Base-by-base conservation (phyloP, 2,113 vertebrate genomes). In the Centropus bengalensis region DNA sequence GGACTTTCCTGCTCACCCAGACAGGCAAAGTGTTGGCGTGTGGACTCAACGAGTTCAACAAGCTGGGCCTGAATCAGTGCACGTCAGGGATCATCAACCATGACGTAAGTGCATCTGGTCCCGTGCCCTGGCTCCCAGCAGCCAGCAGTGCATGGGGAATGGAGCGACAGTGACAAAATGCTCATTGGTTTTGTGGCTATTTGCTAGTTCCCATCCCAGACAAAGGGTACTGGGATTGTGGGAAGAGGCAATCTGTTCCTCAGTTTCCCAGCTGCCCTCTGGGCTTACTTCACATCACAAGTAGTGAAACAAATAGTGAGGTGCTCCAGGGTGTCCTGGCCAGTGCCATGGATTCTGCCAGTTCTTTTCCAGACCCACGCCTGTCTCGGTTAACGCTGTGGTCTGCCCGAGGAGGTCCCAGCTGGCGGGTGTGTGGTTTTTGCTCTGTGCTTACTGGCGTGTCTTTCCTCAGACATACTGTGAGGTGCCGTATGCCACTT, bases 41-140 rank as follows among this genome's bases (percentile, higher is more conserved):
- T 96, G 99, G 99, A 90, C 99, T 99, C 97, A 99, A 99, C 23
- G 99, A 99, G 68, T 98, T 98, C 96, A 99, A 99, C 97, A 99
- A 99, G 89, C 97, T 99, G 86, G 99, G 99, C 77, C 98, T 99
- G 84, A 99, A 99, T 97, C 99, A 99, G 95, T 99, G 98, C 83
- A 98, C 99, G 85, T 98, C 98, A n/a, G 99, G 99, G 70, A 98
- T 99, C 86, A 99, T 99, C 97, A 99, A 99, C 97, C 98, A 99
- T 79, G 98, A 98, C 5, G 98, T 98, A 84, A 98, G 98, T 96
- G 45, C 10, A 1, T 75, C 62, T 71, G 63, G 62, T 49, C 24
- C 44, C n/a, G 77, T 71, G 28, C 69, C 85, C 42, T 75, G 74
- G 58, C n/a, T 85, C 54, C 47, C 49, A 84, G 88, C 40, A 45